Conservation (phyloP, 2,797 vertebrate genomes). For the Sebastes steindachneri region DNA sequence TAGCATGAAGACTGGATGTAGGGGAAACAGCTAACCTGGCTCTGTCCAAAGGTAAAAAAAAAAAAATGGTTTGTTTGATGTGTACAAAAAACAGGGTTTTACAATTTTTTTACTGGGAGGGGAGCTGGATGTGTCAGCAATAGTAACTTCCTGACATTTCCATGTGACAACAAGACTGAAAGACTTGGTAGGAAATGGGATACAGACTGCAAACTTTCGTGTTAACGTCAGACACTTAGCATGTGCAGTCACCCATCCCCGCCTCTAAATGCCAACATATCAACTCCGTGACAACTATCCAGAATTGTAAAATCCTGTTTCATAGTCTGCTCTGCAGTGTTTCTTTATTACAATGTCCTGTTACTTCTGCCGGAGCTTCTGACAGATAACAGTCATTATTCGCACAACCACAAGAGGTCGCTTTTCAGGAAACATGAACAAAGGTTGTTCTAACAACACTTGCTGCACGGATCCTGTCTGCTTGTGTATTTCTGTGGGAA, state of each 20-base stretch:
- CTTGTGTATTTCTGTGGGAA: constrained; percentile 64
- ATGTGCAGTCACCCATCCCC: background rate
- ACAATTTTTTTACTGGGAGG: background rate
- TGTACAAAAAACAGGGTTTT: background rate
- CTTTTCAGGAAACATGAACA: background rate
- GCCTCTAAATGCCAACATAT: background rate
- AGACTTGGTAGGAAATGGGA: background rate
- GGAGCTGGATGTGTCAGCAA: background rate
- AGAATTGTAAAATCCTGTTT: background rate
- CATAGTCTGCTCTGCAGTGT: background rate
- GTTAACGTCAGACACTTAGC: background rate
- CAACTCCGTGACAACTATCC: background rate
- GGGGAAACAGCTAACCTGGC: background rate
- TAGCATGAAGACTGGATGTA: background rate
- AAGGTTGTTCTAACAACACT: background rate
- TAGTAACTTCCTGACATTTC: background rate
- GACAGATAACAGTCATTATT: background rate
- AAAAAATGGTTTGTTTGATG: background rate
- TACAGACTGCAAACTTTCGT: background rate
- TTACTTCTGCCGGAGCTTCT: background rate
- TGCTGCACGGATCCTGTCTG: too few species aligned
- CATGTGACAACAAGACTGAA: background rate
- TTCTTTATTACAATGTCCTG: background rate
- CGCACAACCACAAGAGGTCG: background rate
- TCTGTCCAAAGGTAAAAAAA: background rate